Conservation (phyloP, 2,113 vertebrate genomes). For the Setophaga kirtlandii region DNA sequence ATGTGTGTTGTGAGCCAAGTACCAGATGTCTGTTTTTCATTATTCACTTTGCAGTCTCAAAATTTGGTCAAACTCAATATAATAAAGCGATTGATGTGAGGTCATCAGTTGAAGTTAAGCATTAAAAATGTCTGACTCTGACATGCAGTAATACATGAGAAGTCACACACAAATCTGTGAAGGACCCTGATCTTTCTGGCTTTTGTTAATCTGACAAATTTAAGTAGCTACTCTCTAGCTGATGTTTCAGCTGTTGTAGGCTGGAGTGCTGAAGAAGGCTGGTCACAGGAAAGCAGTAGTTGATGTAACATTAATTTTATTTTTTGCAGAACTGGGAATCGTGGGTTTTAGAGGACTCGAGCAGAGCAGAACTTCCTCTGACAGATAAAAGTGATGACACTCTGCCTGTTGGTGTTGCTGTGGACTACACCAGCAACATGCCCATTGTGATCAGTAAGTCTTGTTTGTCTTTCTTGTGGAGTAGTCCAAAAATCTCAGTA, state of each 20-base stretch:
- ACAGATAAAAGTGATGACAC: slow-evolving; percentile 90
- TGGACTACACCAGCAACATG: slow-evolving; percentile 89
- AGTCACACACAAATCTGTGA: background rate
- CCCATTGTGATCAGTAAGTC: slow-evolving; percentile 87
- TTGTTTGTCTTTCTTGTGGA: background rate
- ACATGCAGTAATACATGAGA: background rate
- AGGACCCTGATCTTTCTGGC: background rate
- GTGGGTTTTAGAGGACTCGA: slow-evolving; percentile 92
- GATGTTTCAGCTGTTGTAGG: background rate
- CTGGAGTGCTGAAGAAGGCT: background rate
- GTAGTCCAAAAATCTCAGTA: background rate
- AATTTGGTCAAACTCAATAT: background rate
- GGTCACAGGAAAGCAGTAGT: background rate
- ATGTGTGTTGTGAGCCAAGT: background rate
- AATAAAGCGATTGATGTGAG: background rate
- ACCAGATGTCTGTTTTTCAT: background rate
- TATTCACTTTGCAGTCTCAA: background rate
- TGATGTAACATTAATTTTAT: background rate
- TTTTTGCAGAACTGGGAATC: slow-evolving; percentile 87
- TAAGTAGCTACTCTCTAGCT: background rate
- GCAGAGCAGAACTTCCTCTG: slow-evolving; percentile 91
- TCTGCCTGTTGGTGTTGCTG: slow-evolving; percentile 87
- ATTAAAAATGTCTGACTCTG: background rate
- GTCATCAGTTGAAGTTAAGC: background rate
- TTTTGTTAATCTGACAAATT: background rate